Percentiles rank a stretch among this genome's conserved stretches.
These are phyloP conservation scores for Eupithecia pulchellata DNA, from an alignment of 2,888 invertebrate species.

Conservation along the genomic window DNA sequence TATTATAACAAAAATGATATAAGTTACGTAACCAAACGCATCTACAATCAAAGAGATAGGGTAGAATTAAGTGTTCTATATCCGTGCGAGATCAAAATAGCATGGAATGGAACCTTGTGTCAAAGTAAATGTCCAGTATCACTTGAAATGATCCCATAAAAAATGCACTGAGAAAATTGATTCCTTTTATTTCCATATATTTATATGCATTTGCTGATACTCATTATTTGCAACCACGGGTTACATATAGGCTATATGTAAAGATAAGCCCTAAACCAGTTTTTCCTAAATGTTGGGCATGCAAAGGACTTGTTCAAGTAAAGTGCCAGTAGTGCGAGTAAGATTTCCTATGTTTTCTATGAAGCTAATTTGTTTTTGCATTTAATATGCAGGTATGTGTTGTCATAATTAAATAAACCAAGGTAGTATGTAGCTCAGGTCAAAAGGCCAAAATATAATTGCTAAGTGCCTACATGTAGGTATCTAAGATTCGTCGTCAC, in stretches of 20 bases:
- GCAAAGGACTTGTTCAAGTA: neutral
- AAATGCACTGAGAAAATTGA: neutral
- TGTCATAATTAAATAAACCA: neutral
- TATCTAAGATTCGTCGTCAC: neutral
- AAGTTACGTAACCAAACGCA: too few relatives aligned
- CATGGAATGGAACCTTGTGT: too few relatives aligned
- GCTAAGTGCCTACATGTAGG: neutral
- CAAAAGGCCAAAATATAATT: neutral
- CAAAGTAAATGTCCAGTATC: neutral
- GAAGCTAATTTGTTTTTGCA: neutral
- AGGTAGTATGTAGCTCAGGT: conserved; percentile 1
- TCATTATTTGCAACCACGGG: neutral
- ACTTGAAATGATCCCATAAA: neutral
- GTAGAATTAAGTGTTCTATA: too few relatives aligned
- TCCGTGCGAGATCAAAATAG: too few relatives aligned
- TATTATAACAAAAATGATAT: too few relatives aligned
- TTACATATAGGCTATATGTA: neutral
- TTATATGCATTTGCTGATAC: too few relatives aligned
- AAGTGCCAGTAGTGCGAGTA: neutral
- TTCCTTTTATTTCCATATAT: too few relatives aligned
- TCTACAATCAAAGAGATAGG: too few relatives aligned
- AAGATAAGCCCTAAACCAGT: neutral
- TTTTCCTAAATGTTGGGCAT: neutral
- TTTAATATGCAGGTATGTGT: neutral
- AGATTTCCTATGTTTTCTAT: neutral